Evolutionary conservation across 2,113 vertebrate genomes (phyloP).

Genomic region (Asarcornis scutulata): DNA sequence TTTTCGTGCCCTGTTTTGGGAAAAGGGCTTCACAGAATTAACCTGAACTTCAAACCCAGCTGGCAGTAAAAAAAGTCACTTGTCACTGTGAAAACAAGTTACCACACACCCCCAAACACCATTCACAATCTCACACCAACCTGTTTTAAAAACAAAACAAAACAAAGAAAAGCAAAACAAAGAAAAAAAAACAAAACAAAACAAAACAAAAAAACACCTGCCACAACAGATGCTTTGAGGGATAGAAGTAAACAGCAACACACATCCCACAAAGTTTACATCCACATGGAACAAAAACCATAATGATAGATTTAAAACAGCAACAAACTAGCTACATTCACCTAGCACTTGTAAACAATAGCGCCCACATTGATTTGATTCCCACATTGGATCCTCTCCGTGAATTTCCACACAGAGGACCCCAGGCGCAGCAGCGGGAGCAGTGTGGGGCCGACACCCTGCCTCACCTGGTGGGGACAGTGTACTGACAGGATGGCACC

Average conservation of each 20-base stretch:
- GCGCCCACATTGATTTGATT: accelerated
- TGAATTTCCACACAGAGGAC: accelerated
- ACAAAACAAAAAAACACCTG: too few species aligned
- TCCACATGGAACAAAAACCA: background rate
- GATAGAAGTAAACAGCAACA: background rate
- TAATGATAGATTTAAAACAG: background rate
- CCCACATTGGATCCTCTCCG: accelerated
- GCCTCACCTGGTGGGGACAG: accelerated
- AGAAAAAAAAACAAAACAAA: too few species aligned
- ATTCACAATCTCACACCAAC: background rate
- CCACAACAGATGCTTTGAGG: background rate
- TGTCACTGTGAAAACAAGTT: background rate
- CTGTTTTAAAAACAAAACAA: background rate
- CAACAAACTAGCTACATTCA: background rate
- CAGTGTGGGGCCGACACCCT: accelerated
- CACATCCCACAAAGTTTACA: accelerated
- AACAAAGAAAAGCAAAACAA: too few species aligned
- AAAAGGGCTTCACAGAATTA: background rate
- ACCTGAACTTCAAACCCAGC: background rate
- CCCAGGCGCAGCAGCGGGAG: accelerated
- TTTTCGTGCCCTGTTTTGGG: background rate
- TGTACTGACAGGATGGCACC: accelerated
- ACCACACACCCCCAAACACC: background rate
- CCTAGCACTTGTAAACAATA: background rate
- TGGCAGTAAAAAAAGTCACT: background rate